These are phyloP conservation scores for Passer domesticus DNA, from an alignment of 2,113 vertebrate species.

Conservation along the genomic window DNA sequence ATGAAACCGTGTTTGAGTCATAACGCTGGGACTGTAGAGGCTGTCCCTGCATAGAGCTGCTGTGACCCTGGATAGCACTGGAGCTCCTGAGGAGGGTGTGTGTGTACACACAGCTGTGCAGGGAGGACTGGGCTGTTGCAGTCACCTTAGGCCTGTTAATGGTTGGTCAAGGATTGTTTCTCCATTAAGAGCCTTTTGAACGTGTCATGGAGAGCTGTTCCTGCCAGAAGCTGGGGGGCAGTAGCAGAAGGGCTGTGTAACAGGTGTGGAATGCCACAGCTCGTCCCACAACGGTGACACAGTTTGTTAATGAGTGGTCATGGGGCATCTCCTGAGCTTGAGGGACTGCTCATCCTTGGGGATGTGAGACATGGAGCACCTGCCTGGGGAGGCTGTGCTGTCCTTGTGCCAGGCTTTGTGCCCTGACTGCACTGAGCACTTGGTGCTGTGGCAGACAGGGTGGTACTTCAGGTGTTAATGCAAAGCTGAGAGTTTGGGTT, in stretches of 20 bases:
- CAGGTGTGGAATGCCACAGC: background rate
- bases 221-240: background rate
- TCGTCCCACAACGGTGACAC: background rate
- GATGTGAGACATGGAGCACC: background rate
- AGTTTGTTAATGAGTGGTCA: background rate
- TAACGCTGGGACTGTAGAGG: background rate
- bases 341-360: background rate
- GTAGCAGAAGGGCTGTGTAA: background rate
- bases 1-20: background rate
- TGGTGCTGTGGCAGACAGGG: background rate
- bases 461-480: background rate
- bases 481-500: background rate
- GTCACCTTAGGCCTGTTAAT: background rate
- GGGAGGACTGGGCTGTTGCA: background rate
- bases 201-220: background rate
- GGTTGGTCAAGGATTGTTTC: background rate
- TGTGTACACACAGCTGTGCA: fast-evolving
- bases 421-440: background rate
- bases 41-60: background rate
- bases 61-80: background rate
- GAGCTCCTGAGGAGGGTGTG: background rate
- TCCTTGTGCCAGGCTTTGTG: background rate
- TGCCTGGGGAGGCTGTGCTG: background rate
- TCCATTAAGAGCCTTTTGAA: background rate
- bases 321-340: background rate